phyloP scores from a whole-genome alignment of 92 coral and sea anemone species.

The Siderastrea radians region DNA sequence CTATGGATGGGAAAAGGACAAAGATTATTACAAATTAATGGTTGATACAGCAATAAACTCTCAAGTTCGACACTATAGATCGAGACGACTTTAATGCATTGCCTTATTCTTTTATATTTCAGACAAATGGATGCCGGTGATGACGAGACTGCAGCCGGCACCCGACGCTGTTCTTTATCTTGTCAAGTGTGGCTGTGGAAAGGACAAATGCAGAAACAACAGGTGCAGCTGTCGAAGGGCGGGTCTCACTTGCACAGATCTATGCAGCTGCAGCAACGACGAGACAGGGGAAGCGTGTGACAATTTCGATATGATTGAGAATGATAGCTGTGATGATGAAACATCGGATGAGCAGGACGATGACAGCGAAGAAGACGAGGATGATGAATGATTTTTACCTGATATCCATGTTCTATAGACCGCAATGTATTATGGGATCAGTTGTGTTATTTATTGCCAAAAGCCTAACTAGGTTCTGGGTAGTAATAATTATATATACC shows the following conservation, averaged over 20 bases:
- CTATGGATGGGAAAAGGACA: conserved; percentile 66
- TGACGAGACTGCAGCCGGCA: conserved; percentile 55
- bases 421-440: too few relatives aligned
- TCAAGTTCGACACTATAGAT: conserved; percentile 39
- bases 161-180: conserved; percentile 55
- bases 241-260: too few relatives aligned
- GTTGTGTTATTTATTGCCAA: too few relatives aligned
- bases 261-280: too few relatives aligned
- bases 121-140: conserved; percentile 46
- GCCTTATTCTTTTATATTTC: conserved; percentile 59
- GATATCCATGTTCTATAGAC: too few relatives aligned
- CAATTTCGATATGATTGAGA: too few relatives aligned
- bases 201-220: conserved; percentile 63
- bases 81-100: conserved; percentile 24
- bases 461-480: conserved; percentile 32
- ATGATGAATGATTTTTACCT: too few relatives aligned
- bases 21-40: conserved; percentile 26
- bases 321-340: too few relatives aligned
- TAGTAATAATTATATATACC: conserved; percentile 57
- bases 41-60: conserved; percentile 34
- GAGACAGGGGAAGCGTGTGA: too few relatives aligned
- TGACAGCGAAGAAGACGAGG: too few relatives aligned
- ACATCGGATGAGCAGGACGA: too few relatives aligned
- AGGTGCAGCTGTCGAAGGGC: conserved; percentile 62
- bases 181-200: conserved; percentile 58